A percentile compares a stretch with the other conserved stretches of the same genome.
These are phyloP conservation scores for Xenotilapia longispinis DNA, from an alignment of 2,113 vertebrate genomes.

Conservation along the genomic window DNA sequence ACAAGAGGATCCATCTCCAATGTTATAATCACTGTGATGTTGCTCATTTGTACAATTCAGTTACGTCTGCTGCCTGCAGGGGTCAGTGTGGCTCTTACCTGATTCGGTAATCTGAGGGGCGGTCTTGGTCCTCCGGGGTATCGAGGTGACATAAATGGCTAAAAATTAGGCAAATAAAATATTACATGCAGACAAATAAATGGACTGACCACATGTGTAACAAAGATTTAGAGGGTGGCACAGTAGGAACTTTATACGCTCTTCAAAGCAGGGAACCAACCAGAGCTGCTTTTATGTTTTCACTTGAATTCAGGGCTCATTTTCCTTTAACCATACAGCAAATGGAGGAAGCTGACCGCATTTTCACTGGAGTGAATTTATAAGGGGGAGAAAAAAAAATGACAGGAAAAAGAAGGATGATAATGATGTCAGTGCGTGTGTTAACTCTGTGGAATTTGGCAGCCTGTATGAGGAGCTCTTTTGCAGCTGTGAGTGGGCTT, in stretches of 20 bases:
- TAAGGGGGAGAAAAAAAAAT: neutral
- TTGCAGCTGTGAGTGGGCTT: slow-evolving; percentile 20
- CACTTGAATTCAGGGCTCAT: neutral
- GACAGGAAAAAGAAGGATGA: neutral
- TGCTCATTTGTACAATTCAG: neutral
- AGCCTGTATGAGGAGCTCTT: neutral
- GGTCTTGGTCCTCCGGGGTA: slow-evolving; percentile 97
- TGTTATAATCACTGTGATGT: neutral
- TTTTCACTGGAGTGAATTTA: slow-evolving; percentile 12
- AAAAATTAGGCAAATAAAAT: neutral
- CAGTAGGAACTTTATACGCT: neutral
- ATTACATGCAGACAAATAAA: neutral
- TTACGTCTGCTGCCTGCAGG: neutral
- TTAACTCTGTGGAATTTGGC: neutral
- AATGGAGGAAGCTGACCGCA: neutral
- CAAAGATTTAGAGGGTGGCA: neutral
- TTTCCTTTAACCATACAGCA: neutral
- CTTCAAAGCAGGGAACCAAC: neutral
- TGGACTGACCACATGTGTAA: neutral
- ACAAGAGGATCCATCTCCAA: neutral
- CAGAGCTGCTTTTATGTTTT: neutral
- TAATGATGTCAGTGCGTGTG: neutral
- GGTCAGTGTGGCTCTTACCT: slow-evolving; percentile 72
- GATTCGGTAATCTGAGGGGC: slow-evolving; percentile 94
- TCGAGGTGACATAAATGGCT: slow-evolving; percentile 99